Evolutionary conservation across 2,888 invertebrate species (phyloP).

Genomic region (Meta bourneti): DNA sequence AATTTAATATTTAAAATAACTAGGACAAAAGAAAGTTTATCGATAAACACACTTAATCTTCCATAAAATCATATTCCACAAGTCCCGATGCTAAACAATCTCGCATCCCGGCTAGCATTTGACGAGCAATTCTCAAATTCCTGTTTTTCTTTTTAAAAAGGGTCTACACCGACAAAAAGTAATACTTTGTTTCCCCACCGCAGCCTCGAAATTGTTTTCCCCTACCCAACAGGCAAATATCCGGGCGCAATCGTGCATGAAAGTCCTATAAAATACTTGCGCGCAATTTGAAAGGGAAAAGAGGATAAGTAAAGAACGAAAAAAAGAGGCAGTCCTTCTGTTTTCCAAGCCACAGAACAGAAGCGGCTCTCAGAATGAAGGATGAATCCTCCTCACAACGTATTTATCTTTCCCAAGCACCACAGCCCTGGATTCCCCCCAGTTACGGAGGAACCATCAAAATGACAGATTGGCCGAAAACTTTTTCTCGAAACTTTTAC

Average conservation of each 20-base stretch:
- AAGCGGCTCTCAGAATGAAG: constrained; percentile 48
- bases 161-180: not conserved
- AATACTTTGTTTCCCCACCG: not conserved
- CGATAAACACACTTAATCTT: too few relatives aligned
- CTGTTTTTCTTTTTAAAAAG: not conserved
- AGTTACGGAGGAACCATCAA: constrained; percentile 49
- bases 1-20: too few relatives aligned
- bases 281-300: not conserved
- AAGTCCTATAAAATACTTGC: constrained; percentile 22
- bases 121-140: not conserved
- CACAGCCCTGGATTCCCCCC: not conserved
- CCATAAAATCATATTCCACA: too few relatives aligned
- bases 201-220: not conserved
- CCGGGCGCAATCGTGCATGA: not conserved
- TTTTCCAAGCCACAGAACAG: constrained; percentile 28
- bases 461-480: constrained; percentile 71
- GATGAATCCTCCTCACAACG: constrained; percentile 51
- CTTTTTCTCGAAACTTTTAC: constrained; percentile 66
- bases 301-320: not conserved
- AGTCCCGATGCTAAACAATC: too few relatives aligned
- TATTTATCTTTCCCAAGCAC: constrained; percentile 50
- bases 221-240: not conserved
- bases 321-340: not conserved
- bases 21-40: too few relatives aligned
- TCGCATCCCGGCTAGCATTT: too few relatives aligned